Evolutionary conservation across 2,888 invertebrate genomes (phyloP).

Genomic region (Gari tellinella): DNA sequence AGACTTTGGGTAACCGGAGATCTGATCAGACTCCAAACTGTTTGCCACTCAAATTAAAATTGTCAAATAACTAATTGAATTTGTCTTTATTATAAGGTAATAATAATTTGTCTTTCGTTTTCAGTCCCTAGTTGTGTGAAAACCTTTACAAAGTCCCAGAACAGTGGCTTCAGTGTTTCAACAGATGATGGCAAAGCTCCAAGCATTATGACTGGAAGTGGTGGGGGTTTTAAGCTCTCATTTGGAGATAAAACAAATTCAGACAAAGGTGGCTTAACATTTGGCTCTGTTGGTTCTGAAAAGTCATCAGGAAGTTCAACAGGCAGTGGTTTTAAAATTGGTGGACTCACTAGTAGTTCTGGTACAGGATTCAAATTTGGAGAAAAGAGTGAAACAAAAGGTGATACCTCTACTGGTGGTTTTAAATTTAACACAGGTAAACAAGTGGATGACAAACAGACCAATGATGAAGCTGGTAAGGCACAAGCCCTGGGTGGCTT

Average conservation of each 20-base stretch:
- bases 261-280: slow-evolving; percentile 25
- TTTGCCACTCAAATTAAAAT: too few relatives aligned
- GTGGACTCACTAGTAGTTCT: slow-evolving; percentile 1
- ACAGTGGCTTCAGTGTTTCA: slow-evolving; percentile 25
- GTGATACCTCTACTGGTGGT: slow-evolving; percentile 2
- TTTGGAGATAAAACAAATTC: slow-evolving; percentile 11
- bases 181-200: background rate
- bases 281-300: slow-evolving; percentile 13
- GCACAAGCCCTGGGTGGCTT: slow-evolving; percentile 26
- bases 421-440: slow-evolving; percentile 40
- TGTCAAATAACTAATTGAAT: background rate
- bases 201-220: background rate
- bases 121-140: slow-evolving; percentile 51
- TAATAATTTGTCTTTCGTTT: slow-evolving; percentile 1
- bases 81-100: background rate
- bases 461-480: slow-evolving; percentile 5
- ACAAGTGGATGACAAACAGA: background rate
- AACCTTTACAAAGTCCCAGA: slow-evolving; percentile 36
- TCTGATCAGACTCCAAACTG: too few relatives aligned
- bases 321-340: slow-evolving; percentile 38
- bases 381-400: background rate
- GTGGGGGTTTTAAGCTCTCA: slow-evolving; percentile 17
- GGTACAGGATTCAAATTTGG: slow-evolving; percentile 48
- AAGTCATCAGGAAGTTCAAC: slow-evolving; percentile 4
- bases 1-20: too few relatives aligned